These are phyloP conservation scores for Festucalex cinctus DNA, from an alignment of 2,113 vertebrate species.

Conservation along the genomic window DNA sequence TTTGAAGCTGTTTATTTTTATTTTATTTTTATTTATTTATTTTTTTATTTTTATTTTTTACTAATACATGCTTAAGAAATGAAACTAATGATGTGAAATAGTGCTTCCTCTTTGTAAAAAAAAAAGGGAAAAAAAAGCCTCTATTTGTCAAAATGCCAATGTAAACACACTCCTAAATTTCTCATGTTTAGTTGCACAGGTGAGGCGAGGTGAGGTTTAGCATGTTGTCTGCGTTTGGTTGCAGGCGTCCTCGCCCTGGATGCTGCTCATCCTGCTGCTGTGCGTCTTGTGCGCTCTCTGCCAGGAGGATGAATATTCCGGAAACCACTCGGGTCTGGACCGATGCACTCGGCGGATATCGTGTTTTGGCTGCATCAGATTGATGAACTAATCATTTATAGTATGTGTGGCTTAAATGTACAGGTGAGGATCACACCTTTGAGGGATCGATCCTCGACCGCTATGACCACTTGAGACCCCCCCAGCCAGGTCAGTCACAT, in stretches of 20 bases:
- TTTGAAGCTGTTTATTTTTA: too few species aligned
- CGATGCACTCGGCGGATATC: not conserved
- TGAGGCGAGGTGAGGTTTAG: too few species aligned
- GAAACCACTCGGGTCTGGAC: conserved; percentile 62
- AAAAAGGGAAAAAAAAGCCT: too few species aligned
- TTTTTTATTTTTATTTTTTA: too few species aligned
- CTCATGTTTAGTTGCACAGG: too few species aligned
- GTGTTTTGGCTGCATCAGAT: not conserved
- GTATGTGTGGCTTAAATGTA: not conserved
- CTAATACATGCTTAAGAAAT: too few species aligned
- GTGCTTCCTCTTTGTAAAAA: too few species aligned
- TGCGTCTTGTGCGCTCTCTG: conserved; percentile 38
- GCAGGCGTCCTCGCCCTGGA: conserved; percentile 50
- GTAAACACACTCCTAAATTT: too few species aligned
- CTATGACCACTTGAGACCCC: conserved; percentile 44
- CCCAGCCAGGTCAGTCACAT: conserved; percentile 54
- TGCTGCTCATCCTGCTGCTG: conserved; percentile 47
- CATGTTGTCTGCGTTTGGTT: not conserved
- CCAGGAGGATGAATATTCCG: conserved; percentile 67
- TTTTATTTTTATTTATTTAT: too few species aligned
- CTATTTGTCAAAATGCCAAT: too few species aligned
- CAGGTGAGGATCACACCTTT: conserved; percentile 68
- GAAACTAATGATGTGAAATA: too few species aligned
- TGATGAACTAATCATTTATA: not conserved
- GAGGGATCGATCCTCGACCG: conserved; percentile 60